These are phyloP conservation scores for Volucella inflata DNA, from an alignment of 2,888 invertebrate species.

Conservation along the genomic window DNA sequence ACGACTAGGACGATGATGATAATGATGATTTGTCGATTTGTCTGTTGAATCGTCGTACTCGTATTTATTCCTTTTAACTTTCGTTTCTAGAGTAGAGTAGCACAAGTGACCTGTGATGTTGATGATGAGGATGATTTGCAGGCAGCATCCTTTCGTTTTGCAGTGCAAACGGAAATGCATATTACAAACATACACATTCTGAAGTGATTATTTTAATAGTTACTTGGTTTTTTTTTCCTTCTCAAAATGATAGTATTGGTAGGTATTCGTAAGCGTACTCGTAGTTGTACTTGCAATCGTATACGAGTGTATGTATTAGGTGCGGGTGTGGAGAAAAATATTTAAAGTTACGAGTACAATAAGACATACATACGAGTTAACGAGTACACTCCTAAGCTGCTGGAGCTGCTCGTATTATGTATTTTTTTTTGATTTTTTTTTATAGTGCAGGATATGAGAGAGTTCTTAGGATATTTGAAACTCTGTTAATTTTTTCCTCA, in stretches of 20 bases:
- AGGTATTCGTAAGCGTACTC: not conserved
- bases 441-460: too few relatives aligned
- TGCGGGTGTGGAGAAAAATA: conserved; percentile 42
- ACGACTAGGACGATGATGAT: conserved; percentile 64
- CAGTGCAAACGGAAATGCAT: conserved; percentile 78
- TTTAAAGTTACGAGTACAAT: conserved; percentile 48
- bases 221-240: conserved; percentile 3
- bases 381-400: conserved; percentile 13
- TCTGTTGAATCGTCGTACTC: conserved; percentile 40
- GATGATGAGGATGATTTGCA: conserved; percentile 76
- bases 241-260: conserved; percentile 39
- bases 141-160: conserved; percentile 78
- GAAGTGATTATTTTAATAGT: conserved; percentile 46
- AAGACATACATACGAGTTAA: conserved; percentile 14
- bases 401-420: conserved; percentile 7
- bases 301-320: conserved; percentile 9
- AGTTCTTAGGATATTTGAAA: too few relatives aligned
- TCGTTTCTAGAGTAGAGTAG: conserved; percentile 64
- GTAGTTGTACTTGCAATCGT: not conserved
- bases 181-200: conserved; percentile 79
- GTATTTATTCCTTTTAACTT: conserved; percentile 30
- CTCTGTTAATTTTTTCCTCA: too few relatives aligned
- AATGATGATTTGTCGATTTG: conserved; percentile 54
- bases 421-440: conserved; percentile 33
- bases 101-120: conserved; percentile 71